A percentile compares a stretch with the other conserved stretches of the same genome.
phyloP scores from a whole-genome alignment of 2,797 vertebrate genomes.

The Siniperca obscura region DNA sequence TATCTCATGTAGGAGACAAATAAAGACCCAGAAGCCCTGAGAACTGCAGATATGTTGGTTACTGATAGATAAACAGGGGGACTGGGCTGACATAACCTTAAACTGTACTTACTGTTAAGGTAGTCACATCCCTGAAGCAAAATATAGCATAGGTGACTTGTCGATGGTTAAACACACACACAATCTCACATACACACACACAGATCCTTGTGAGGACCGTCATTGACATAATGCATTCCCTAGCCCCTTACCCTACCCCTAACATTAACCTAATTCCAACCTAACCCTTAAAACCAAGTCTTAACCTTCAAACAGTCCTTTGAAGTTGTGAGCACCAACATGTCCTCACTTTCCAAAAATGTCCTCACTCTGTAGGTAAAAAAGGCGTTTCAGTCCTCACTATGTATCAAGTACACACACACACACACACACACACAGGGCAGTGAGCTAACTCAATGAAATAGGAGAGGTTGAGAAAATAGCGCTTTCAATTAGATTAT shows the following conservation, averaged over 20 bases:
- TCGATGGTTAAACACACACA: slow-evolving; percentile 5
- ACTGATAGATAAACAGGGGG: not conserved
- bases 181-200: slow-evolving; percentile 27
- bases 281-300: too few relatives aligned
- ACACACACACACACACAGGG: slow-evolving; percentile 20
- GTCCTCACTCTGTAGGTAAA: too few relatives aligned
- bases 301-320: too few relatives aligned
- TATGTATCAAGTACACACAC: slow-evolving; percentile 1
- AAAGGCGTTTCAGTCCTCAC: not conserved
- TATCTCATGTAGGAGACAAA: slow-evolving; percentile 15
- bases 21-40: slow-evolving; percentile 11
- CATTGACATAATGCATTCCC: too few relatives aligned
- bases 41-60: slow-evolving; percentile 42
- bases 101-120: slow-evolving; percentile 41
- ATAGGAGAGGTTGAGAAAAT: slow-evolving; percentile 44
- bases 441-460: slow-evolving; percentile 48
- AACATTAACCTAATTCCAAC: too few relatives aligned
- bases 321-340: too few relatives aligned
- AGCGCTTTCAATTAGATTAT: slow-evolving; percentile 64
- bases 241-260: too few relatives aligned
- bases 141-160: slow-evolving; percentile 11
- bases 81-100: slow-evolving; percentile 25
- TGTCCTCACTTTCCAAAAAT: too few relatives aligned
- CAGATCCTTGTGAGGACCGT: not conserved
- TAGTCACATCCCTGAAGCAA: slow-evolving; percentile 31